Evolutionary conservation across 2,797 vertebrate species (phyloP).

Genomic region (Protosalanx chinensis): DNA sequence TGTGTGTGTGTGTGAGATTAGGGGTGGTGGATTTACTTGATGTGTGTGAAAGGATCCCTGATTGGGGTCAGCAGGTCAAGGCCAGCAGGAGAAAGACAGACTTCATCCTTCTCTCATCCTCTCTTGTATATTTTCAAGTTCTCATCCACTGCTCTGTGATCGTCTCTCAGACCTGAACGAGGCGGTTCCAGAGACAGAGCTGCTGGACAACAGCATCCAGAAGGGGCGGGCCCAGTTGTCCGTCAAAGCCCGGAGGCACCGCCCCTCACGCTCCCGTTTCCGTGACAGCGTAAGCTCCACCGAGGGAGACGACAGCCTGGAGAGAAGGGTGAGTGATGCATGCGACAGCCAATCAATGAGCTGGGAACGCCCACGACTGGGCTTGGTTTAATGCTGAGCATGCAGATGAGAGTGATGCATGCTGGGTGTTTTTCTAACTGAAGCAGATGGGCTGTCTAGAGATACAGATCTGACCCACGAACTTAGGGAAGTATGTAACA

Average conservation of each 20-base stretch:
- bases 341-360: constrained; percentile 1
- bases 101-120: not conserved
- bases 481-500: too few relatives aligned
- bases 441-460: too few relatives aligned
- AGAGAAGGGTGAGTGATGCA: constrained; percentile 69
- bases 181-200: constrained; percentile 84
- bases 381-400: not conserved
- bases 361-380: not conserved
- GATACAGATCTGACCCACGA: too few relatives aligned
- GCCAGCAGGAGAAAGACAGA: not conserved
- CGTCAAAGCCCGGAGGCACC: constrained; percentile 76
- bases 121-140: too few relatives aligned
- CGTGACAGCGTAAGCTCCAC: constrained; percentile 85
- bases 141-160: constrained; percentile 4
- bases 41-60: not conserved
- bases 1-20: not conserved
- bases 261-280: constrained; percentile 82
- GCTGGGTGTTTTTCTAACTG: constrained; percentile 5
- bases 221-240: constrained; percentile 85
- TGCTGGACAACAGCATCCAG: constrained; percentile 87
- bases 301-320: constrained; percentile 80
- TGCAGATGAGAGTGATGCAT: not conserved
- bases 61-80: constrained; percentile 13
- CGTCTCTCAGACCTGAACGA: constrained; percentile 78
- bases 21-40: not conserved